phyloP scores from a whole-genome alignment of 2,113 vertebrate species.

The Fregata magnificens region DNA sequence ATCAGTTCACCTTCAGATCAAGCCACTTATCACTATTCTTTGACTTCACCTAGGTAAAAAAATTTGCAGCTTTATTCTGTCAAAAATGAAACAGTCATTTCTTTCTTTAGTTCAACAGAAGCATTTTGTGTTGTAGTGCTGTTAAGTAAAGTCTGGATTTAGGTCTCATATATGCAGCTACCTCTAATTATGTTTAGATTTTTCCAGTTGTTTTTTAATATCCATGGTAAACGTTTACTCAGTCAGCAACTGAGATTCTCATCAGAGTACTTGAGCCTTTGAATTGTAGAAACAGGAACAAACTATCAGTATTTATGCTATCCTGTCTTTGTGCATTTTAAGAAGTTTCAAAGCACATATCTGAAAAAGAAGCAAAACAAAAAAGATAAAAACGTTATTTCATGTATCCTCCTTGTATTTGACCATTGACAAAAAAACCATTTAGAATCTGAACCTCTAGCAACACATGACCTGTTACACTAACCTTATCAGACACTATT shows the following conservation, averaged over 20 bases:
- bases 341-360: background rate
- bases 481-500: background rate
- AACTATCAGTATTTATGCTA: background rate
- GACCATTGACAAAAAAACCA: background rate
- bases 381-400: background rate
- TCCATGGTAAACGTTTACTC: background rate
- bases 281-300: background rate
- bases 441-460: background rate
- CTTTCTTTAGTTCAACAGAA: background rate
- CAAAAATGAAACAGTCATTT: background rate
- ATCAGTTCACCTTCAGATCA: background rate
- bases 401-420: background rate
- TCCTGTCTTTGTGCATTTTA: background rate
- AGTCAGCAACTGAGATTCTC: background rate
- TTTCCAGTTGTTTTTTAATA: background rate
- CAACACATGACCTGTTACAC: background rate
- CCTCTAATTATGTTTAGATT: background rate
- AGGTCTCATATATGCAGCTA: background rate
- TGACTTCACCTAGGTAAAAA: background rate
- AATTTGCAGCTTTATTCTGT: background rate
- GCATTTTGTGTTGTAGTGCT: background rate
- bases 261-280: background rate
- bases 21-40: background rate
- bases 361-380: background rate
- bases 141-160: background rate